Percentiles rank a stretch among this genome's conserved stretches.
Evolutionary conservation across 2,113 vertebrate genomes (phyloP).

Genomic region (Anhinga anhinga): DNA sequence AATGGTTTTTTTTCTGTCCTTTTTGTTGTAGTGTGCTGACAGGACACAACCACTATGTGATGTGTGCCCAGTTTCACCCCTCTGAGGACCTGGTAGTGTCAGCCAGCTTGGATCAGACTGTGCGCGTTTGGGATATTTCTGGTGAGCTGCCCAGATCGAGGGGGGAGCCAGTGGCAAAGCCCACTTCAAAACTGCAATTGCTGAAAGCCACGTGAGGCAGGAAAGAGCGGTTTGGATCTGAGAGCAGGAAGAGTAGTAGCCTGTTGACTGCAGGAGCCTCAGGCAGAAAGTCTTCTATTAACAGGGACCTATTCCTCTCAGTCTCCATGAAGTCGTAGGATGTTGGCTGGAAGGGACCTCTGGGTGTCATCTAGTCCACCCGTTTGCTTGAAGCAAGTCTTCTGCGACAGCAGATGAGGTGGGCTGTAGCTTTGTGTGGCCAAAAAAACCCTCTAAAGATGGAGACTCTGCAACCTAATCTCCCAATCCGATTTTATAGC

Average conservation of each 20-base stretch:
- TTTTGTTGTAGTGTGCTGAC: slow-evolving; percentile 85
- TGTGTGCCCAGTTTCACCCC: slow-evolving; percentile 98
- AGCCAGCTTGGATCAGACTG: slow-evolving; percentile 95
- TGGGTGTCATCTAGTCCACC: no score
- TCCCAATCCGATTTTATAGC: background rate
- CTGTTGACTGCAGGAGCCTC: background rate
- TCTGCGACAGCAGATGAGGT: accelerated
- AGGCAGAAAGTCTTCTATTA: background rate
- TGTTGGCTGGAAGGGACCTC: background rate
- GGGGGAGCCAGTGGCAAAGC: background rate
- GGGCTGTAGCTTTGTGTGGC: background rate
- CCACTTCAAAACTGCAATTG: slow-evolving; percentile 47
- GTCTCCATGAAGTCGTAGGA: background rate
- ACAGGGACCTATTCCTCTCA: accelerated
- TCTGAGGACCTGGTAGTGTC: slow-evolving; percentile 96
- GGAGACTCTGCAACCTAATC: background rate
- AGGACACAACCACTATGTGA: slow-evolving; percentile 96
- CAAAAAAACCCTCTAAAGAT: no score
- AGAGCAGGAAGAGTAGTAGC: background rate
- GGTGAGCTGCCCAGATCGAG: slow-evolving; percentile 82
- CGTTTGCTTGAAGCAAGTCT: background rate
- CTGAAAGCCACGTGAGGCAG: background rate
- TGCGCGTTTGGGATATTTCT: slow-evolving; percentile 98
- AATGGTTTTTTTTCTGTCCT: background rate
- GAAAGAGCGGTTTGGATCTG: accelerated